These are phyloP conservation scores for mouse (Mus musculus) DNA, from an alignment of 2,113 vertebrate species.

Conservation along the genomic window GRCm39 chr17:4192001-4192500, in stretches of 20 bases:
- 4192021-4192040: neutral
- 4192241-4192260: neutral
- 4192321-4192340: neutral
- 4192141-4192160: neutral
- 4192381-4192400: neutral
- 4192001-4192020: neutral
- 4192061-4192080: neutral
- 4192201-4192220: too few species aligned
- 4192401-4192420: neutral
- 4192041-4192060: neutral
- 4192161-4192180: neutral
- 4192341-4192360: slow-evolving; percentile 1
- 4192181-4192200: neutral
- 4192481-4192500: neutral
- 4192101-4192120: neutral
- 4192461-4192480: slow-evolving; percentile 23
- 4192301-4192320: neutral
- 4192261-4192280: neutral
- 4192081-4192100: neutral
- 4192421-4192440: neutral
- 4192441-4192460: neutral
- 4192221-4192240: too few species aligned
- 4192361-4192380: neutral
- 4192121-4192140: too few species aligned
- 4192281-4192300: neutral